Conservation (phyloP, 1,140 invertebrate genomes). For the Pseudachorutes palmiensis region DNA sequence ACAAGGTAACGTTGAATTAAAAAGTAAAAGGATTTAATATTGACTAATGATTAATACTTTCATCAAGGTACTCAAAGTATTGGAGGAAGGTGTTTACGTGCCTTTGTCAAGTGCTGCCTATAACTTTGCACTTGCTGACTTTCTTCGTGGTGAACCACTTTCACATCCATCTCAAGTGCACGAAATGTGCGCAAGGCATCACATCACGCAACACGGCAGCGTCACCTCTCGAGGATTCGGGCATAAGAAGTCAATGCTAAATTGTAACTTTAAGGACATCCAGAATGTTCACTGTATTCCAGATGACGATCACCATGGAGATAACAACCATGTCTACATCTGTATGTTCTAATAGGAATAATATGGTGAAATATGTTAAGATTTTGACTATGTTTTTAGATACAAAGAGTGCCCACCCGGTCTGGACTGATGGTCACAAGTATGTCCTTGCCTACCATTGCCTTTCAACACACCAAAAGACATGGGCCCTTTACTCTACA, state of each 20-base stretch:
- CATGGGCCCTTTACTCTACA: background rate
- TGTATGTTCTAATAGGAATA: background rate
- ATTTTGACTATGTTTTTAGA: background rate
- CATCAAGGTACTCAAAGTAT: background rate
- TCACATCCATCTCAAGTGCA: background rate
- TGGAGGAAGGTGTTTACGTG: background rate
- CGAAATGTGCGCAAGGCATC: slow-evolving; percentile 1
- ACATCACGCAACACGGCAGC: background rate
- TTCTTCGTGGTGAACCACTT: background rate
- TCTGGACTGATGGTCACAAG: background rate
- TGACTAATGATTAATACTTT: background rate
- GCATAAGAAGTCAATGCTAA: background rate
- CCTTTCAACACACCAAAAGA: background rate
- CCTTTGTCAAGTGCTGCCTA: background rate
- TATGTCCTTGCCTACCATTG: background rate
- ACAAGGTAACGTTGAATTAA: background rate
- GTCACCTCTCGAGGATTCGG: background rate
- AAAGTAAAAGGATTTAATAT: background rate
- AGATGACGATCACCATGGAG: slow-evolving; percentile 1
- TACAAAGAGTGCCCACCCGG: background rate
- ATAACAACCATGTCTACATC: background rate
- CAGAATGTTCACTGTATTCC: background rate
- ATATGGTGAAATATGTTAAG: background rate
- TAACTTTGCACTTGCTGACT: background rate
- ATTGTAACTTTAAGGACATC: background rate